These are phyloP conservation scores for Scelioninae gen. 1 DNA, from an alignment of 2,888 invertebrate genomes.

Conservation along the genomic window DNA sequence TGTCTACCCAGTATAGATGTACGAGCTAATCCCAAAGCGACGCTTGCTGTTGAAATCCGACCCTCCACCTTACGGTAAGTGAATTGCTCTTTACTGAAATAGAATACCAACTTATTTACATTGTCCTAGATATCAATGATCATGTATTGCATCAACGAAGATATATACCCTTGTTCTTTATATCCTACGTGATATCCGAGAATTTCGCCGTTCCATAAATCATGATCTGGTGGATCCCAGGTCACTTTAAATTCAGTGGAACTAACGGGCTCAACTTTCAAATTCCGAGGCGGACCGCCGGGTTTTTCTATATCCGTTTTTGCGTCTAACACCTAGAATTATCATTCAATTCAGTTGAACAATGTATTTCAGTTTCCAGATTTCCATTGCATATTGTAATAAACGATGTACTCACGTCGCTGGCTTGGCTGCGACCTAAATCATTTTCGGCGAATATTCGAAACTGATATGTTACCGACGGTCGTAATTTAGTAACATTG, in stretches of 20 bases:
- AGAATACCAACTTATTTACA: slow-evolving; percentile 39
- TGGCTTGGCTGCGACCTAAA: slow-evolving; percentile 93
- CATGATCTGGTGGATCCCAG: slow-evolving; percentile 94
- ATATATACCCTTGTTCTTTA: slow-evolving; percentile 86
- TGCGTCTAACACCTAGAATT: slow-evolving; percentile 80
- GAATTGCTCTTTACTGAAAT: slow-evolving; percentile 78
- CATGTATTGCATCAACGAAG: slow-evolving; percentile 7
- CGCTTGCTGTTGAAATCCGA: slow-evolving; percentile 81
- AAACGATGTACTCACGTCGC: slow-evolving; percentile 87
- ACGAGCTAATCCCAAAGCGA: slow-evolving; percentile 81
- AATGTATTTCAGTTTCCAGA: too few relatives aligned
- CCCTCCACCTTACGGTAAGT: slow-evolving; percentile 82
- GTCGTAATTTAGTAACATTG: slow-evolving; percentile 91
- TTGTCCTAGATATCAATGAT: slow-evolving; percentile 33
- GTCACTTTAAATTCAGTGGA: slow-evolving; percentile 93
- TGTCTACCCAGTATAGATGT: slow-evolving; percentile 82
- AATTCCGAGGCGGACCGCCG: slow-evolving; percentile 92
- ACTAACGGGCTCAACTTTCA: slow-evolving; percentile 92
- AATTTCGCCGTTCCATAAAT: slow-evolving; percentile 94
- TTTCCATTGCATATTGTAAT: slow-evolving; percentile 26
- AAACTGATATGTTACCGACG: slow-evolving; percentile 94
- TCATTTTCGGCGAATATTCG: slow-evolving; percentile 95
- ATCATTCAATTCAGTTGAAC: slow-evolving; percentile 26
- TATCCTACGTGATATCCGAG: slow-evolving; percentile 95
- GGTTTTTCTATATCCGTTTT: slow-evolving; percentile 85